Base-by-base conservation (phyloP, 2,797 vertebrate genomes). In the Parauchenoglanis ngamensis region DNA sequence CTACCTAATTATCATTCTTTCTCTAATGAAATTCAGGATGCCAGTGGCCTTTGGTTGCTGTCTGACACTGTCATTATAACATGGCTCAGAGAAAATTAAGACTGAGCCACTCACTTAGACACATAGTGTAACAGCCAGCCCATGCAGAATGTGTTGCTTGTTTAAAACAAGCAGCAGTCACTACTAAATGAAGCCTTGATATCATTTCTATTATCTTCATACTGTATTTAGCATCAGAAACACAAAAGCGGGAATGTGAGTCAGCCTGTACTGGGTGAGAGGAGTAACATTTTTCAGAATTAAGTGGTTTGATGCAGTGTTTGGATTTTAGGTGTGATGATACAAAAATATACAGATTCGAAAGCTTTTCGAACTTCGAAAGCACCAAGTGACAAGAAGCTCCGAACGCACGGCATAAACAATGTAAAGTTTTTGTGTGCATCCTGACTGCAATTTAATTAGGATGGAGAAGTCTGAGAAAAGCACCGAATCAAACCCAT, bases 31-130 rank as follows among this genome's bases (percentile, higher is more conserved):
- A 94, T 94, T 94, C 93, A 49, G 92, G 93, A 93, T 92, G 92
- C 89, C 88, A 93, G 92, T 90, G 87, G 93, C 93, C 75, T 92
- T 88, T 90, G 92, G 90, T 92, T 57, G 89, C 90, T 91, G 94
- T 93, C 94, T 94, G 46, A 93, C 92, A 90, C 92, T 92, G 94
- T 95, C 94, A 94, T 95, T 94, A 94, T 89, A 80, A 91, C 89
- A 93, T 94, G 92, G 95, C 94, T 94, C 94, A 93, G 94, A 94
- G 93, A 93, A 94, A 94, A 95, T 95, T 93, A 95, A 94, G 94
- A 94, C 93, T 92, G 92, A 92, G 94, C 91, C 92, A 90, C 92
- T 93, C 79, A 93, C 59, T 92, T 90, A 93, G 93, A 91, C 92
- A 93, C 93, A 94, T 91, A 92, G 93, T 92, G 90, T 92, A 92